Conservation (phyloP, 2,797 vertebrate genomes). For the Champsocephalus gunnari region DNA sequence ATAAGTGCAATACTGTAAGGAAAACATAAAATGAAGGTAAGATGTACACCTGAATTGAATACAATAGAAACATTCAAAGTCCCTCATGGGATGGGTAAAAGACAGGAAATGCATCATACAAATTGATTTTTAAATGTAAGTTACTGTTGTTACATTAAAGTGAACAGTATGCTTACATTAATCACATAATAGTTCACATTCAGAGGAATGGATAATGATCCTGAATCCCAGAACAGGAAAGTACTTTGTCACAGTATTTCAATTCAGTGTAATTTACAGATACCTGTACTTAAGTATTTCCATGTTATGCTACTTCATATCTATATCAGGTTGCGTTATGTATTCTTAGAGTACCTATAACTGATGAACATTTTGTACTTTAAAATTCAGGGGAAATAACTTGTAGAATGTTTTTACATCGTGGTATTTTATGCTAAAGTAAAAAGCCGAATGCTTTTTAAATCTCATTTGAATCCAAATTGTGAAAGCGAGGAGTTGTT, state of each 20-base stretch:
- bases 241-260: too few relatives aligned
- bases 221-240: neutral
- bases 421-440: neutral
- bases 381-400: neutral
- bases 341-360: neutral
- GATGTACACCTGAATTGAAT: too few relatives aligned
- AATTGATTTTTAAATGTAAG: neutral
- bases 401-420: neutral
- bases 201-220: neutral
- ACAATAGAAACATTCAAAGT: neutral
- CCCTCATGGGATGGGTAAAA: constrained; percentile 3
- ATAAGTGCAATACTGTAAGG: neutral
- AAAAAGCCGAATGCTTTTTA: neutral
- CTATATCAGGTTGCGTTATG: neutral
- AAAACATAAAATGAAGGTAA: neutral
- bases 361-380: neutral
- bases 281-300: neutral
- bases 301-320: neutral
- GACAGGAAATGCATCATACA: neutral
- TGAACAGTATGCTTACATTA: neutral
- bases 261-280: neutral
- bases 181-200: neutral
- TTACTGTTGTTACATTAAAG: neutral
- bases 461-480: neutral
- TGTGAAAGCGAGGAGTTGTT: too few relatives aligned